These are phyloP conservation scores for Hermodice carunculata DNA, from an alignment of 2,888 invertebrate genomes.

Conservation along the genomic window DNA sequence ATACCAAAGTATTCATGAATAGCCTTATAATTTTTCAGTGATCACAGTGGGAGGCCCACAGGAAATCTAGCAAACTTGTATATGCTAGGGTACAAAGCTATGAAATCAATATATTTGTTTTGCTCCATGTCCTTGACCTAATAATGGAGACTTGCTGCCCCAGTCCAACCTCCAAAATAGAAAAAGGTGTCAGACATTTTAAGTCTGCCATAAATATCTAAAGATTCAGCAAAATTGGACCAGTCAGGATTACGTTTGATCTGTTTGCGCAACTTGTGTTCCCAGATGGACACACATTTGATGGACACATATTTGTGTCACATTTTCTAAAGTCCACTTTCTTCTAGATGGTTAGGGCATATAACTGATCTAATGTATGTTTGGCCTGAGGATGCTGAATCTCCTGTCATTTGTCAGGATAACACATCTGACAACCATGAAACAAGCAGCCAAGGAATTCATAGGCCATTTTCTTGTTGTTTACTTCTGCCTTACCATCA, in stretches of 20 bases:
- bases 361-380: not conserved
- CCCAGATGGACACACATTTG: not conserved
- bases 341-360: not conserved
- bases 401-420: not conserved
- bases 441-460: not conserved
- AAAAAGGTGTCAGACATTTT: no score
- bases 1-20: constrained; percentile 37
- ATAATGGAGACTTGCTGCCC: constrained; percentile 43
- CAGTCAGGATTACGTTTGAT: not conserved
- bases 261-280: not conserved
- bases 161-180: no score
- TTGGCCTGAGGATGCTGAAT: not conserved
- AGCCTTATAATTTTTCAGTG: constrained; percentile 42
- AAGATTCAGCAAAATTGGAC: constrained; percentile 17
- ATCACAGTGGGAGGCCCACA: constrained; percentile 47
- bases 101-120: constrained; percentile 49
- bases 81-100: constrained; percentile 48
- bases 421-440: not conserved
- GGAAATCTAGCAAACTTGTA: constrained; percentile 47
- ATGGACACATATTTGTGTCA: no score
- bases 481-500: not conserved
- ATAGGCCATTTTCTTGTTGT: not conserved
- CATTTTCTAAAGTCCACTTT: not conserved
- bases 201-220: constrained; percentile 43
- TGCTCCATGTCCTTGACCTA: constrained; percentile 33